A percentile compares a stretch with the other conserved stretches of the same genome.
Evolutionary conservation across 2,113 vertebrate species (phyloP).

Genomic region (Lipotes vexillifer): DNA sequence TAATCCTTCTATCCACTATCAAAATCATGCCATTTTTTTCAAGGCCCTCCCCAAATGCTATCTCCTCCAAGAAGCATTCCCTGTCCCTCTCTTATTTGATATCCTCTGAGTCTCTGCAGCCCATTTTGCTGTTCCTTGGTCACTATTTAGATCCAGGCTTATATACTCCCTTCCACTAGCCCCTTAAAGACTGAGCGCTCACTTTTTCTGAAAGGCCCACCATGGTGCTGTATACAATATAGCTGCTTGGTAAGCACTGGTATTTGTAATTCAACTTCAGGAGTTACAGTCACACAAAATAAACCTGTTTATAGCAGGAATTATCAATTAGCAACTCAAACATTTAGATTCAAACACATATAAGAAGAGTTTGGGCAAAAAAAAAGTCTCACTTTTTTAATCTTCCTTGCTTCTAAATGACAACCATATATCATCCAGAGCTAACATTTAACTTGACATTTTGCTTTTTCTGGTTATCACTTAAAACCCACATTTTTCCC

Average conservation of each 20-base stretch:
- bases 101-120: background rate
- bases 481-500: background rate
- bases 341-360: background rate
- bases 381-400: background rate
- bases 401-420: slow-evolving; percentile 25
- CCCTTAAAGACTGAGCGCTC: background rate
- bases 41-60: background rate
- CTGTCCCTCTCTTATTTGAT: background rate
- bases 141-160: background rate
- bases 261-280: background rate
- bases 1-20: background rate
- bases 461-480: slow-evolving; percentile 45
- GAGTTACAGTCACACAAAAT: slow-evolving; percentile 6
- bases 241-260: background rate
- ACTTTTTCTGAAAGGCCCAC: background rate
- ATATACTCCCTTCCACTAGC: background rate
- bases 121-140: background rate
- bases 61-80: background rate
- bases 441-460: slow-evolving; percentile 49
- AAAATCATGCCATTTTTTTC: background rate
- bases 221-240: background rate
- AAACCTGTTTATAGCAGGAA: background rate
- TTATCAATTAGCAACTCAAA: background rate
- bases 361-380: background rate
- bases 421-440: slow-evolving; percentile 26